phyloP scores from a whole-genome alignment of 2,113 vertebrate species.

The Ibidorhyncha struthersii region DNA sequence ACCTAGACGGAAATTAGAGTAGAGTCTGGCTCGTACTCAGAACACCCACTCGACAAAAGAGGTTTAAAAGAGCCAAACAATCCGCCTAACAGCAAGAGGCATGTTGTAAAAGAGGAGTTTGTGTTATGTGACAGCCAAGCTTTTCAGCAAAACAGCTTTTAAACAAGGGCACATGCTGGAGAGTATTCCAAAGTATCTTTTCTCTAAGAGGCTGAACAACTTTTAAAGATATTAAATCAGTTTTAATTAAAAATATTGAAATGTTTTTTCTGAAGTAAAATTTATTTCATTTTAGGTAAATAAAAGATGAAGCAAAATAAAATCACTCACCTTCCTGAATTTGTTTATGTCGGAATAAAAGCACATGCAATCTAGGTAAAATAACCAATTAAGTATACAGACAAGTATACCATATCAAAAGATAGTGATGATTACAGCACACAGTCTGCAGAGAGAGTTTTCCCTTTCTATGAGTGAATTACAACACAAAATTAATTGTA shows the following conservation, averaged over 20 bases:
- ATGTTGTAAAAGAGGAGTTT: constrained; percentile 9
- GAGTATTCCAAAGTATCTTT: neutral
- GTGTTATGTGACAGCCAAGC: neutral
- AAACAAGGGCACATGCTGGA: neutral
- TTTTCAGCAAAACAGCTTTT: neutral
- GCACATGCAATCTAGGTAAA: neutral
- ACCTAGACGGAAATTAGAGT: neutral
- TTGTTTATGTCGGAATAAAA: neutral
- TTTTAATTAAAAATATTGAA: neutral
- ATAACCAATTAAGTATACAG: neutral
- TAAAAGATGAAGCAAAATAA: neutral
- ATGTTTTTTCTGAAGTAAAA: neutral
- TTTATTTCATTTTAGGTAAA: neutral
- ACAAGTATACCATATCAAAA: neutral
- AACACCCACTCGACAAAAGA: constrained; percentile 35
- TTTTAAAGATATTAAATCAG: neutral
- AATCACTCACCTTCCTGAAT: neutral
- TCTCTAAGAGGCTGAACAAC: neutral
- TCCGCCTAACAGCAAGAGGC: neutral
- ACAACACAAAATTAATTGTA: neutral
- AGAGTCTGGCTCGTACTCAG: neutral
- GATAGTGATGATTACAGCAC: neutral
- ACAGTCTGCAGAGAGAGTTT: neutral
- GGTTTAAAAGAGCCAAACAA: constrained; percentile 15
- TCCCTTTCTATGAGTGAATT: neutral